Conservation (phyloP, 2,797 vertebrate genomes). For the Catostomus latipinnis region DNA sequence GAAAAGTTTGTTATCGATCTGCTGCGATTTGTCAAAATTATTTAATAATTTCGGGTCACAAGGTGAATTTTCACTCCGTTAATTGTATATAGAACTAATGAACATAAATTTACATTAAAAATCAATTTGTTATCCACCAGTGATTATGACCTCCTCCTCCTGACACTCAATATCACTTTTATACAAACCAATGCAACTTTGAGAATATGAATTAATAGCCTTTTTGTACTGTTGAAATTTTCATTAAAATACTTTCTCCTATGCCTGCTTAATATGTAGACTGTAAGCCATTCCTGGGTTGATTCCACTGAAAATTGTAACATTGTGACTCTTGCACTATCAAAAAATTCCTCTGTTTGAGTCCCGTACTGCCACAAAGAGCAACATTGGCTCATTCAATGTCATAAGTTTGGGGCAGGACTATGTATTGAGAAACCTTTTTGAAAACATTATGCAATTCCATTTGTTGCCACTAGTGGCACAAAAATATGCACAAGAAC, state of each 20-base stretch:
- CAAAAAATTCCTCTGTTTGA: no score
- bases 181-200: constrained; percentile 47
- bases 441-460: no score
- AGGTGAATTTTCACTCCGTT: constrained; percentile 77
- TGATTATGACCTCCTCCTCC: constrained; percentile 63
- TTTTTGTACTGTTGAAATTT: not conserved
- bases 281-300: no score
- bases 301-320: no score
- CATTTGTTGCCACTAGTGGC: no score
- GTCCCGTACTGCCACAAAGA: no score
- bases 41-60: constrained; percentile 76
- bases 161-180: constrained; percentile 52
- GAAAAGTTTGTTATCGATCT: constrained; percentile 77
- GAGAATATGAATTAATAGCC: constrained; percentile 5
- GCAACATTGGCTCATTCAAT: no score
- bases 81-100: constrained; percentile 74
- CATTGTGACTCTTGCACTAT: no score
- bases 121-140: constrained; percentile 69
- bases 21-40: constrained; percentile 83
- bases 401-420: no score
- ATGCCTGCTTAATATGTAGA: no score
- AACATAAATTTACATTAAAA: constrained; percentile 79
- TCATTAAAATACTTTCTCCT: not conserved
- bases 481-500: no score
- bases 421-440: no score